Conservation (phyloP, 1,140 invertebrate genomes). For the Leguminivora glycinivorella region DNA sequence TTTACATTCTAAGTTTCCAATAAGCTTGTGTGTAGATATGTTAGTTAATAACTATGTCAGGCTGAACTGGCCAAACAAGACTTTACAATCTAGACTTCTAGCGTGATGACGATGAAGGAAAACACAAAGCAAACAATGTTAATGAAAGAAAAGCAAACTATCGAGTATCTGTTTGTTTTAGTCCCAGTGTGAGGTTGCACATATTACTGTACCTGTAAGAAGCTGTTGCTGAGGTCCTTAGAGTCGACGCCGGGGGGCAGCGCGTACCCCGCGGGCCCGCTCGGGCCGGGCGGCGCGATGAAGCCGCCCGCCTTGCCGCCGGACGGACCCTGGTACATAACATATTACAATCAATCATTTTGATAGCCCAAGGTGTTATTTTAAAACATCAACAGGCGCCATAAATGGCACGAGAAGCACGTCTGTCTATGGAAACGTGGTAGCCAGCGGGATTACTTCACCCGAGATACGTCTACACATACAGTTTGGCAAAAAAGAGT, state of each 20-base stretch:
- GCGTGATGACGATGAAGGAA: background rate
- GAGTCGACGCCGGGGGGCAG: constrained; percentile 82
- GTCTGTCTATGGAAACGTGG: no score
- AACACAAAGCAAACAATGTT: background rate
- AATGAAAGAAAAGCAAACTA: background rate
- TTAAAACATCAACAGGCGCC: no score
- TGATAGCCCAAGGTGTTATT: no score
- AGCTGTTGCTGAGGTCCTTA: constrained; percentile 82
- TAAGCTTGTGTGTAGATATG: no score
- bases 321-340: constrained; percentile 60
- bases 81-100: no score
- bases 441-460: no score
- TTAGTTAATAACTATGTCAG: no score
- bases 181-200: no score
- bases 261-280: constrained; percentile 84
- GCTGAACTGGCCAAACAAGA: background rate
- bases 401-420: no score
- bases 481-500: no score
- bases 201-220: constrained; percentile 78
- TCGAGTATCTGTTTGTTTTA: background rate
- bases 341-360: constrained; percentile 32
- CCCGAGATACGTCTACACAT: no score
- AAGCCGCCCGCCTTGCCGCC: constrained; percentile 79
- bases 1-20: no score
- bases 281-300: constrained; percentile 64